A percentile compares a stretch with the other conserved stretches of the same genome.
Conservation (phyloP, 2,113 vertebrate species). For the Spheniscus mendiculus region DNA sequence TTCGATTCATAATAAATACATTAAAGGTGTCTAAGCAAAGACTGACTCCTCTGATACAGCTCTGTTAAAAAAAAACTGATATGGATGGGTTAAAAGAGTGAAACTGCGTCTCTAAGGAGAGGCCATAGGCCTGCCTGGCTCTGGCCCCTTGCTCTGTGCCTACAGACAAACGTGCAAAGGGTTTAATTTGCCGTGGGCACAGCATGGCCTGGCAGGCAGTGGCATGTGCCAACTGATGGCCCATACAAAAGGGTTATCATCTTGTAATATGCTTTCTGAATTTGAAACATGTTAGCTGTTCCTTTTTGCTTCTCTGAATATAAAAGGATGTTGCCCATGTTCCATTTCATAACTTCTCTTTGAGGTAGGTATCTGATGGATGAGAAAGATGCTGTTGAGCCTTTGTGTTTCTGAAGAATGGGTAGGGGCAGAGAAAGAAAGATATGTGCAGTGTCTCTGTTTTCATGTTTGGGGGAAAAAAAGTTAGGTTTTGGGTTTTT, state of each 20-base stretch:
- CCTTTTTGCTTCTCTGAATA: neutral
- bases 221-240: neutral
- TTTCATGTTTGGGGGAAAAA: neutral
- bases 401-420: neutral
- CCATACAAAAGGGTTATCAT: fast-evolving
- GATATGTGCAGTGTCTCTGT: neutral
- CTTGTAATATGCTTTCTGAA: neutral
- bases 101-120: neutral
- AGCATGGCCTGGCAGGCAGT: neutral
- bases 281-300: too few relatives aligned
- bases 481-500: neutral
- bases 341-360: neutral
- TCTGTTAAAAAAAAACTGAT: too few relatives aligned
- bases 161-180: fast-evolving
- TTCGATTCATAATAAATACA: neutral
- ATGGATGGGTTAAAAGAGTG: neutral
- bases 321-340: fast-evolving
- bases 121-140: neutral
- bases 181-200: fast-evolving
- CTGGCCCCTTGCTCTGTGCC: neutral
- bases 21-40: neutral
- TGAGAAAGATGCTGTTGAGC: neutral
- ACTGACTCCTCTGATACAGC: neutral
- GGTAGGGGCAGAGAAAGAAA: neutral
- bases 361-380: neutral